Base-by-base conservation (phyloP, 2,888 invertebrate genomes). In the Aplocera efformata region DNA sequence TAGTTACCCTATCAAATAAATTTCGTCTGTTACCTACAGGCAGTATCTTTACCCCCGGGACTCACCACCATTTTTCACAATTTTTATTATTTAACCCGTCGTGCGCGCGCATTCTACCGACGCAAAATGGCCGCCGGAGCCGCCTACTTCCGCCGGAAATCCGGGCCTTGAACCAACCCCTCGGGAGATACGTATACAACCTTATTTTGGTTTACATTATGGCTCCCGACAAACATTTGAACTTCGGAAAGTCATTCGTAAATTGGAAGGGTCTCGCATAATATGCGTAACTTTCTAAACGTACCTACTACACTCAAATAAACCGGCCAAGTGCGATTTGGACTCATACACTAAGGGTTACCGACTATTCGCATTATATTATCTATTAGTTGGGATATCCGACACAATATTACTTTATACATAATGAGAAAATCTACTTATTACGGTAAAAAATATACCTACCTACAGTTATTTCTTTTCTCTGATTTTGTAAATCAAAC, bases 131-230 rank as follows among this genome's bases (percentile, higher is more conserved):
- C 82, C 74, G 64, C 75, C 42, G 43, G 34, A 68, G 68, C 43
- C 84, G 75, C 84, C 85, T 63, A 65, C 72, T 78, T 84, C 84
- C 83, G 82, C 68, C 84, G 84, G 83, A 85, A 61, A 67, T 84
- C 78, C 79, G 72, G 58, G 37, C 37, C n/a, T 26, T 17, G 17
- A 30, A 37, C 43, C 42, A 36, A 50, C 54, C 51, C 61, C 61
- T 58, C 55, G 37, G 45, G 42, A 50, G 49, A 51, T 48, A 51
- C 68, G 64, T 58, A 64, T 60, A 58, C 53, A 51, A 42, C 41
- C 44, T 47, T 62, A 36, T 48, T 53, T 57, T 50, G 44, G 22
- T 43, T 50, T 50, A 35, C 25, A 32, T 42, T 39, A 47, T 30
- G 36, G 23, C 17, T 36, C 24, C 10, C 32, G 9, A n/a, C 24